These are phyloP conservation scores for Tachysurus vachellii DNA, from an alignment of 2,113 vertebrate species.

Conservation along the genomic window DNA sequence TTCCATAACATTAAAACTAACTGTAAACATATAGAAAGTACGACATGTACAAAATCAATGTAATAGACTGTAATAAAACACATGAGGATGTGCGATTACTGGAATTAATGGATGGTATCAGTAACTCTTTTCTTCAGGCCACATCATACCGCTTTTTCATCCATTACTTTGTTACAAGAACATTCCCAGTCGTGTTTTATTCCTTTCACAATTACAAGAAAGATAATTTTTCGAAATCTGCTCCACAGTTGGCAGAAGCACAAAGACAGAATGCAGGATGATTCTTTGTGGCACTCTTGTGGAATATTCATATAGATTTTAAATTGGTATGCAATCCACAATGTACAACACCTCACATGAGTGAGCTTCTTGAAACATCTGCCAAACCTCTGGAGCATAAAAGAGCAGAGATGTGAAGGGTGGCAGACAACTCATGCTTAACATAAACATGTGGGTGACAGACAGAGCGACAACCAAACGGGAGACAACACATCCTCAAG, in stretches of 20 bases:
- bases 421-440: constrained; percentile 7
- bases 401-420: not conserved
- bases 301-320: not conserved
- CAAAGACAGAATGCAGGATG: not conserved
- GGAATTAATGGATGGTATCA: not conserved
- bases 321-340: not conserved
- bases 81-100: not conserved
- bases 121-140: not conserved
- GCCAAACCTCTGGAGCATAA: constrained; percentile 2
- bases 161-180: not conserved
- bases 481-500: not conserved
- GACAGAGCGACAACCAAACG: not conserved
- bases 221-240: not conserved
- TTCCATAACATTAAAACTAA: not conserved
- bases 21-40: not conserved
- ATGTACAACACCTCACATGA: not conserved
- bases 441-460: not conserved
- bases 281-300: not conserved
- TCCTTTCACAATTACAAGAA: not conserved
- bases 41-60: not conserved
- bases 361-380: not conserved
- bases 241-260: not conserved
- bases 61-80: not conserved
- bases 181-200: not conserved
- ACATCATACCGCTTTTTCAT: not conserved